A percentile compares a stretch with the other conserved stretches of the same genome.
These are phyloP conservation scores for Perccottus glenii DNA, from an alignment of 2,113 vertebrate genomes.

Conservation along the genomic window DNA sequence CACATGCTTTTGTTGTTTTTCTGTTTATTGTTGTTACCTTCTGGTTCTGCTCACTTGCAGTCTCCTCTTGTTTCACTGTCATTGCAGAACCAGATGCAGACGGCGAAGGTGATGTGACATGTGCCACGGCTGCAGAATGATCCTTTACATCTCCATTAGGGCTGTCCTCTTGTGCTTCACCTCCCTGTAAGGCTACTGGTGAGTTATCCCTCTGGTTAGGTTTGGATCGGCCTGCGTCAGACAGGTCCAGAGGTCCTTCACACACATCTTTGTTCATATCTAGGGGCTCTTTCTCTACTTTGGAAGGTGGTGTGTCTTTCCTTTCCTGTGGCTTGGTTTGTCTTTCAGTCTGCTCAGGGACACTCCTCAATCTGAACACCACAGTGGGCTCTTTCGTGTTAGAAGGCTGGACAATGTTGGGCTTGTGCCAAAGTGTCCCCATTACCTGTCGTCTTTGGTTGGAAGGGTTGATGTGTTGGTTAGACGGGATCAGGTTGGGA, in stretches of 20 bases:
- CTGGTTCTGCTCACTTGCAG: slow-evolving; percentile 23
- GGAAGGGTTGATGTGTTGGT: slow-evolving; percentile 31
- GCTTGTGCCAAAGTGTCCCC: slow-evolving; percentile 40
- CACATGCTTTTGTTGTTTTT: background rate
- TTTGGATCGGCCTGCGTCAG: slow-evolving; percentile 66
- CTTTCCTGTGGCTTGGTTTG: slow-evolving; percentile 43
- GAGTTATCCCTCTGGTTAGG: slow-evolving; percentile 24
- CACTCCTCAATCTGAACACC: slow-evolving; percentile 43
- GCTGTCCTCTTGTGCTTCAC: slow-evolving; percentile 22
- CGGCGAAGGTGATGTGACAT: slow-evolving; percentile 23
- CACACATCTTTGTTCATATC: slow-evolving; percentile 40
- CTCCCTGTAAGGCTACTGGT: background rate
- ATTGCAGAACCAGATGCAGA: slow-evolving; percentile 31
- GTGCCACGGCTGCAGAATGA: background rate
- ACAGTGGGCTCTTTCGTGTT: slow-evolving; percentile 52
- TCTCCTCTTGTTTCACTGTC: slow-evolving; percentile 39
- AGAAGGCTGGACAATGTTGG: background rate
- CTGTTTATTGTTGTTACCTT: slow-evolving; percentile 54
- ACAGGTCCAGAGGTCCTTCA: slow-evolving; percentile 79
- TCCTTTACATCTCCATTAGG: slow-evolving; percentile 19
- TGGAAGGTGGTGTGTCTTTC: slow-evolving; percentile 5
- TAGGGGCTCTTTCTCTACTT: slow-evolving; percentile 40
- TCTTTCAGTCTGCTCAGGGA: slow-evolving; percentile 33
- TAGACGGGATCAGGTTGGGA: slow-evolving; percentile 38
- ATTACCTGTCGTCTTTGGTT: slow-evolving; percentile 13